phyloP scores from a whole-genome alignment of 2,888 invertebrate species.

The Hydriomena furcata region DNA sequence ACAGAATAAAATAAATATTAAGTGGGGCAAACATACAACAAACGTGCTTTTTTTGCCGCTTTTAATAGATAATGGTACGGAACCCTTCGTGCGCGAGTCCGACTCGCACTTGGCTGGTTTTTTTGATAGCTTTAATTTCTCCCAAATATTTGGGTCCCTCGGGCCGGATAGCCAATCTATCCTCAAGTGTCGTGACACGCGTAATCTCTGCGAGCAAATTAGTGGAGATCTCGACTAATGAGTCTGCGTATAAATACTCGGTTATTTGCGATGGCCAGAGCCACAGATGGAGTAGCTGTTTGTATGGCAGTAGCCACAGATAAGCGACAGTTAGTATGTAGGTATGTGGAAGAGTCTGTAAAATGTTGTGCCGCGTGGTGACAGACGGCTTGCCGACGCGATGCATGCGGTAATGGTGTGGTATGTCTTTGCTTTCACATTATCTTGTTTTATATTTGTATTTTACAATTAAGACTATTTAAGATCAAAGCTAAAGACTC shows the following conservation, averaged over 20 bases:
- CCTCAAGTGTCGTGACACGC: neutral
- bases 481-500: neutral
- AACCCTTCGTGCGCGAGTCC: too few relatives aligned
- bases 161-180: too few relatives aligned
- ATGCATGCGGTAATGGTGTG: neutral
- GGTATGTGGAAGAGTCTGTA: neutral
- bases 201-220: neutral
- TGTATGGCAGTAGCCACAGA: neutral
- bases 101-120: too few relatives aligned
- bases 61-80: too few relatives aligned
- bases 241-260: slow-evolving; percentile 12
- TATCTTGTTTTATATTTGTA: neutral
- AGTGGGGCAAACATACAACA: too few relatives aligned
- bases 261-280: slow-evolving; percentile 15
- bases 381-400: slow-evolving; percentile 10
- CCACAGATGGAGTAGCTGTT: slow-evolving; percentile 2
- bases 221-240: slow-evolving; percentile 16
- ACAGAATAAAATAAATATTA: too few relatives aligned
- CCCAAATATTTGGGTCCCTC: too few relatives aligned
- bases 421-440: neutral
- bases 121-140: neutral
- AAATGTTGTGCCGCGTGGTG: slow-evolving; percentile 3
- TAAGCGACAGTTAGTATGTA: neutral
- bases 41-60: too few relatives aligned
- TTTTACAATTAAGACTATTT: neutral